Conservation (phyloP, 1,140 invertebrate genomes). For the Drosophila suzukii region DNA sequence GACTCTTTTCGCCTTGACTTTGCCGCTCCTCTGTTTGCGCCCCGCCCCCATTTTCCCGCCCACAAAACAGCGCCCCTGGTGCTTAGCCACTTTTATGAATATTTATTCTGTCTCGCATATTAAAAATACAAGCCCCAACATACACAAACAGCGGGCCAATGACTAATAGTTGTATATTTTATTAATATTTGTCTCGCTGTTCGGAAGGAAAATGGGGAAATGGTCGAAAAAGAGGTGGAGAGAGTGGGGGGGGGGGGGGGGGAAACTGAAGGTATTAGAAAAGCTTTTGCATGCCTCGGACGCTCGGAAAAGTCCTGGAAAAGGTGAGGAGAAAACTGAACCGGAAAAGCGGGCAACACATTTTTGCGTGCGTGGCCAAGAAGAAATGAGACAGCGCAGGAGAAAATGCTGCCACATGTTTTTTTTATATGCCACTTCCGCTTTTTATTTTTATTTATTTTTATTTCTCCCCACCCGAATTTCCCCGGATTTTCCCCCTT, state of each 20-base stretch:
- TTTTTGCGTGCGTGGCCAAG: conserved; percentile 76
- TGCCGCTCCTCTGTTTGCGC: conserved; percentile 27
- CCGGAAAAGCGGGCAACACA: conserved; percentile 63
- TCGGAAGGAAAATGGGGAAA: conserved; percentile 6
- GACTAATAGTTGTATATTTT: conserved; percentile 83
- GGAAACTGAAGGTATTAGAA: conserved; percentile 27
- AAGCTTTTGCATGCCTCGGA: conserved; percentile 28
- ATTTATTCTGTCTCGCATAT: conserved; percentile 81
- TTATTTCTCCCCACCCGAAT: conserved; percentile 14
- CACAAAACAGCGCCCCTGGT: neutral
- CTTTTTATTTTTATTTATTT: conserved; percentile 73
- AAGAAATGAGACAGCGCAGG: neutral
- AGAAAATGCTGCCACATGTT: conserved; percentile 77
- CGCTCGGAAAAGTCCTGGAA: neutral
- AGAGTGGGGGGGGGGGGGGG: neutral
- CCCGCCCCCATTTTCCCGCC: neutral
- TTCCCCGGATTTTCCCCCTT: conserved; percentile 5
- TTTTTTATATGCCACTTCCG: conserved; percentile 80
- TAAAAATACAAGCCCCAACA: conserved; percentile 73
- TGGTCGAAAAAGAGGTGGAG: neutral
- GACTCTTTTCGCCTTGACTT: conserved; percentile 34
- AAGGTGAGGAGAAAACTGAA: conserved; percentile 19
- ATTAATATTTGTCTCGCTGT: conserved; percentile 79
- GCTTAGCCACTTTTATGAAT: conserved; percentile 74
- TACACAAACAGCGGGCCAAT: conserved; percentile 62